Evolutionary conservation across 92 coral and sea anemone genomes (phyloP), one percentile per base, ranked within the genome.

Genomic region (Actinostola sp.): DNA sequence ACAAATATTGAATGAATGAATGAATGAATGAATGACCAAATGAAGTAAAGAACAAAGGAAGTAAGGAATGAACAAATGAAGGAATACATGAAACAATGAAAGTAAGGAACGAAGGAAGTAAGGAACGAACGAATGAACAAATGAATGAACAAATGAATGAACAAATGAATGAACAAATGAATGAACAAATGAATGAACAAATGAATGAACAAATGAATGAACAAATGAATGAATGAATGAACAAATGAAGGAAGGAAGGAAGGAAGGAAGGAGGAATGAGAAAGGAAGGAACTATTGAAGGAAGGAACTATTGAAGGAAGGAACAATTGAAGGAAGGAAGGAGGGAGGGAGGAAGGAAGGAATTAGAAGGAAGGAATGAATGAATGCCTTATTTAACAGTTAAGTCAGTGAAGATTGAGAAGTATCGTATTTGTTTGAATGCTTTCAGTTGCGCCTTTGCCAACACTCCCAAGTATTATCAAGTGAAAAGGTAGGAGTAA

Each of bases 381-480:
- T 48, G n/a, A 7, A 48, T 8, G 21, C n/a, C n/a, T n/a, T n/a
- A n/a, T n/a, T n/a, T n/a, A 19, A 29, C 2, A 61, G 46, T 36
- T 36, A 36, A 36, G 28, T 51, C 57, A 51, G 57, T 24, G n/a
- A 21, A n/a, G n/a, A 3, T 48, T 8, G 21, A 8, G 21, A 7
- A 3, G 10, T 53, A 49, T 7, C 41, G 23, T 50, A 48, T 69
- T 44, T 29, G 10, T 63, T 31, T 60, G 31, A 28, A 0, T n/a
- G 7, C 19, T 39, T 75, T 28, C 82, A 95, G 99, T 36, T 95
- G 99, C 81, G 99, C 99, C 16, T 95, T 95, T 70, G 65, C 89
- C 17, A 95, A 89, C 54, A 95, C 99, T 21, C 99, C 99, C 53
- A 95, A 95, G 82, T 95, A 85, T 72, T 82, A 81, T 70, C 99